A percentile compares a stretch with the other conserved stretches of the same genome.
phyloP scores from a whole-genome alignment of 2,797 vertebrate species.

The Denticeps clupeoides region DNA sequence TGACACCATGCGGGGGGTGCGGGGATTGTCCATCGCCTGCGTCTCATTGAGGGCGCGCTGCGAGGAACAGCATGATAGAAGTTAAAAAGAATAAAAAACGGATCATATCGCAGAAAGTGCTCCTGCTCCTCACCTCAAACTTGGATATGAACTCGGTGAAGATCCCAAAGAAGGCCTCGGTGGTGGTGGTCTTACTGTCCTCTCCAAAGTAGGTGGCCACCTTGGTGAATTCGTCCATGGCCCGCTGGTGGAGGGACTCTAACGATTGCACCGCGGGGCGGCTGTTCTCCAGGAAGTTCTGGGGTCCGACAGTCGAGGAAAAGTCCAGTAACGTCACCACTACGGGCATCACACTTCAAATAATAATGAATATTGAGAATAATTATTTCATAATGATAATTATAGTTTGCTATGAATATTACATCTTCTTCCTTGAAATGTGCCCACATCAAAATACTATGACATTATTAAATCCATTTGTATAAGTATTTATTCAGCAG shows the following conservation, averaged over 20 bases:
- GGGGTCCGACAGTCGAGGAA: constrained; percentile 27
- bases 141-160: constrained; percentile 91
- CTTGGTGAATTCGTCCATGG: constrained; percentile 82
- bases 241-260: constrained; percentile 78
- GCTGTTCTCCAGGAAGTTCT: constrained; percentile 92
- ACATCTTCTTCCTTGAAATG: too few species aligned
- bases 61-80: constrained; percentile 24
- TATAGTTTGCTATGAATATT: too few species aligned
- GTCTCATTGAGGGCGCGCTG: constrained; percentile 84
- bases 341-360: too few species aligned
- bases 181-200: constrained; percentile 77
- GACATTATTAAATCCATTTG: too few species aligned
- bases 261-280: constrained; percentile 79
- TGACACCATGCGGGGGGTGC: constrained; percentile 75
- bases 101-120: too few species aligned
- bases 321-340: too few species aligned
- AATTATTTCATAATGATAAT: too few species aligned
- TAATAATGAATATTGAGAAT: too few species aligned
- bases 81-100: too few species aligned
- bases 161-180: constrained; percentile 90
- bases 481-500: too few species aligned
- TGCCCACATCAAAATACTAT: too few species aligned
- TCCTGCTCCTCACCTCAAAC: constrained; percentile 74
- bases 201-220: constrained; percentile 88
- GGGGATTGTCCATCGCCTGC: constrained; percentile 70